A percentile compares a stretch with the other conserved stretches of the same genome.
These are phyloP conservation scores for Anarrhichthys ocellatus DNA, from an alignment of 2,113 vertebrate genomes.

Conservation along the genomic window DNA sequence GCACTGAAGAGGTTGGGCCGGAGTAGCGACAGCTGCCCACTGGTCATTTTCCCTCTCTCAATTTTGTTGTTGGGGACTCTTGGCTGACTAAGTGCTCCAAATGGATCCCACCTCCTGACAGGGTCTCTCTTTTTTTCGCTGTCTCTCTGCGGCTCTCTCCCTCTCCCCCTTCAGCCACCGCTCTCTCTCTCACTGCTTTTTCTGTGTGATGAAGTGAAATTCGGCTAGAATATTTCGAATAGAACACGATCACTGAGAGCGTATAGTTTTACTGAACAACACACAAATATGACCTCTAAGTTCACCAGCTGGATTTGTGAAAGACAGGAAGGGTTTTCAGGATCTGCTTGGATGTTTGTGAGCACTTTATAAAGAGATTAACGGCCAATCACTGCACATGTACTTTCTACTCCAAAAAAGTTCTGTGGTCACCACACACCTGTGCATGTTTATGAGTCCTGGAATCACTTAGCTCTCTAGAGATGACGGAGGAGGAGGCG, in stretches of 20 bases:
- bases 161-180: conserved; percentile 17
- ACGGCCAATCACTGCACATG: not conserved
- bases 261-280: conserved; percentile 17
- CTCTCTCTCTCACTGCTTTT: conserved; percentile 25
- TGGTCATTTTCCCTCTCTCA: conserved; percentile 66
- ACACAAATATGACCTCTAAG: conserved; percentile 18
- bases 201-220: conserved; percentile 56
- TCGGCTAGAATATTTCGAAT: conserved; percentile 45
- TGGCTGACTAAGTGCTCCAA: conserved; percentile 76
- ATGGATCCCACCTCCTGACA: conserved; percentile 74
- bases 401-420: not conserved
- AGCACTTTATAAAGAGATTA: conserved; percentile 35
- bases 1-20: conserved; percentile 28
- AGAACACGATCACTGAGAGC: not conserved
- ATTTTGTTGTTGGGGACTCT: conserved; percentile 61
- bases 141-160: conserved; percentile 1
- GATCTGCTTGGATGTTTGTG: conserved; percentile 16
- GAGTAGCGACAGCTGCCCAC: conserved; percentile 48
- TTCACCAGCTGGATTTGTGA: conserved; percentile 1
- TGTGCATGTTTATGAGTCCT: conserved; percentile 44
- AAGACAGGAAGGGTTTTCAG: not conserved
- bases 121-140: conserved; percentile 23
- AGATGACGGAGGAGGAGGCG: conserved; percentile 9
- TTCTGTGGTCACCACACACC: conserved; percentile 55
- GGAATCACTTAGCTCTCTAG: conserved; percentile 19